These are phyloP conservation scores for Stegana nigrithorax DNA, from an alignment of 2,888 invertebrate species.

Conservation along the genomic window DNA sequence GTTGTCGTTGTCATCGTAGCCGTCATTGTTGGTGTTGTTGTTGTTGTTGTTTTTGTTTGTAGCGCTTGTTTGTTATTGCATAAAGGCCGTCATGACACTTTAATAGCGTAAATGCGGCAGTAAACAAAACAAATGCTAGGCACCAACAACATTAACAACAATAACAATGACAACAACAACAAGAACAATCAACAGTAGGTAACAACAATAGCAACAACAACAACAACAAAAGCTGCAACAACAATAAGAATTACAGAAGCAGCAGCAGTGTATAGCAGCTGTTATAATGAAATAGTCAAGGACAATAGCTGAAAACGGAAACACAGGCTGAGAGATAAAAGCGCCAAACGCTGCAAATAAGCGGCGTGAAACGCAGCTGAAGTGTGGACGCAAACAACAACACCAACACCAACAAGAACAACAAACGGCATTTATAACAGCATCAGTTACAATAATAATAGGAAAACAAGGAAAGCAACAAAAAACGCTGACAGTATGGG, in stretches of 20 bases:
- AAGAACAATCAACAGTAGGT: conserved; percentile 39
- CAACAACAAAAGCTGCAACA: conserved; percentile 12
- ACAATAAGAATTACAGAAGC: conserved; percentile 23
- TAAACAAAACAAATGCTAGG: conserved; percentile 47
- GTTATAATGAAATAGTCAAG: conserved; percentile 60
- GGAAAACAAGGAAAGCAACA: neutral
- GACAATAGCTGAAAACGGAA: conserved; percentile 53
- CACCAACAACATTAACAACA: conserved; percentile 36
- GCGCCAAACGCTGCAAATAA: neutral
- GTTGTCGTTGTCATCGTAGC: neutral
- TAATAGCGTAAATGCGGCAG: conserved; percentile 59
- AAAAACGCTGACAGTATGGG: neutral
- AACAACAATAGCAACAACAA: conserved; percentile 21
- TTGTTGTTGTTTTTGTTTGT: neutral
- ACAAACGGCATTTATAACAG: conserved; percentile 12
- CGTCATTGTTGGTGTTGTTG: neutral
- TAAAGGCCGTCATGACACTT: conserved; percentile 46
- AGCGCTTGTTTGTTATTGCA: neutral
- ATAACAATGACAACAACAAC: conserved; percentile 24
- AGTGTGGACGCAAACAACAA: conserved; percentile 8
- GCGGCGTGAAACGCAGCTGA: neutral
- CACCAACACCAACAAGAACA: neutral
- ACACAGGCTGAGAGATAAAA: conserved; percentile 32
- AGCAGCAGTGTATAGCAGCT: conserved; percentile 45
- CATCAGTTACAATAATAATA: conserved; percentile 19